Conservation (phyloP, 1,140 invertebrate species). For the Drosophila gunungcola region DNA sequence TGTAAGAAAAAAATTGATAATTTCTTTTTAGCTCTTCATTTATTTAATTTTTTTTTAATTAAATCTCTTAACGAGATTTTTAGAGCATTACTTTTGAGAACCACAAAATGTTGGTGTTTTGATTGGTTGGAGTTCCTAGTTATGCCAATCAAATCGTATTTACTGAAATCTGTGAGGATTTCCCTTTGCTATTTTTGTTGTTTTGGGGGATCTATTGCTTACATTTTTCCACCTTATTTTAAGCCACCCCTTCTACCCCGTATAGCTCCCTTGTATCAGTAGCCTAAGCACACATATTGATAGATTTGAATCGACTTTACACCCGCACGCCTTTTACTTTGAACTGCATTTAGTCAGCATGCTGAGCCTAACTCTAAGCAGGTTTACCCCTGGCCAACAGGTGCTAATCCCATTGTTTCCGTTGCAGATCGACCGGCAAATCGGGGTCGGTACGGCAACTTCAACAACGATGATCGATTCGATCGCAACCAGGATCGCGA, state of each 20-base stretch:
- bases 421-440: slow-evolving; percentile 76
- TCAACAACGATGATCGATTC: slow-evolving; percentile 79
- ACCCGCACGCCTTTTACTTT: slow-evolving; percentile 40
- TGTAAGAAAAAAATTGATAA: too few relatives aligned
- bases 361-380: slow-evolving; percentile 32
- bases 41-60: too few relatives aligned
- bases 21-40: too few relatives aligned
- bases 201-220: background rate
- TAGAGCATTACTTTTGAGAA: too few relatives aligned
- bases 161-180: too few relatives aligned
- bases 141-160: background rate
- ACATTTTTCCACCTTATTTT: background rate
- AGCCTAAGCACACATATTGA: slow-evolving; percentile 24
- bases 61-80: too few relatives aligned
- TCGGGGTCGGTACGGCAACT: slow-evolving; percentile 84
- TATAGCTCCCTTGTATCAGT: slow-evolving; percentile 8
- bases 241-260: background rate
- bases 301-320: slow-evolving; percentile 22
- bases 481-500: slow-evolving; percentile 79
- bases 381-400: background rate
- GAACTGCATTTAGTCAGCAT: slow-evolving; percentile 47
- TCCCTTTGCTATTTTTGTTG: background rate
- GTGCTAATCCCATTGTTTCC: slow-evolving; percentile 7
- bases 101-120: too few relatives aligned
- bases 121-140: background rate